A percentile compares a stretch with the other conserved stretches of the same genome.
These are phyloP conservation scores for Lordiphosa collinella DNA, from an alignment of 1,140 invertebrate species.

Conservation along the genomic window DNA sequence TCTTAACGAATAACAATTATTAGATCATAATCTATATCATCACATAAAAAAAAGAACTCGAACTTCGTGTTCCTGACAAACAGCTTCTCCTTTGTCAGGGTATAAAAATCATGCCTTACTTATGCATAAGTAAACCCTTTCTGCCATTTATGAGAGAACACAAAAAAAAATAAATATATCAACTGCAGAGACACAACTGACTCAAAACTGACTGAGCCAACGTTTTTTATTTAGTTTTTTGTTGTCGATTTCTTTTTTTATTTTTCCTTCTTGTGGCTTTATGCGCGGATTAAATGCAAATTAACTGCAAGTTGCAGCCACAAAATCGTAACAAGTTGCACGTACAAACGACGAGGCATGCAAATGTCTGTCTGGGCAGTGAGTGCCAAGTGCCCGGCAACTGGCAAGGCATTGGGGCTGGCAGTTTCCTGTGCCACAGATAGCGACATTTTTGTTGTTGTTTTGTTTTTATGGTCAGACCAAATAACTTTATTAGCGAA, in stretches of 20 bases:
- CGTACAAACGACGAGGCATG: slow-evolving; percentile 57
- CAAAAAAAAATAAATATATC: slow-evolving; percentile 30
- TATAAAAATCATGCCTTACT: slow-evolving; percentile 21
- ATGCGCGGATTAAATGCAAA: slow-evolving; percentile 70
- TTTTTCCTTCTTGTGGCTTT: slow-evolving; percentile 13
- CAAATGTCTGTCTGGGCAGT: slow-evolving; percentile 39
- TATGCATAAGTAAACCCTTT: slow-evolving; percentile 28
- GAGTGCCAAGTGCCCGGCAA: slow-evolving; percentile 25
- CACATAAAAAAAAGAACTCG: too few species aligned
- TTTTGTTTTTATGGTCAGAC: slow-evolving; percentile 52
- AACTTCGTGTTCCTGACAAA: too few species aligned
- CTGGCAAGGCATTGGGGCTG: slow-evolving; percentile 18
- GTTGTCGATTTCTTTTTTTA: slow-evolving; percentile 18
- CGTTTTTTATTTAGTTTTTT: slow-evolving; percentile 27
- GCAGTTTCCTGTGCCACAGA: slow-evolving; percentile 68
- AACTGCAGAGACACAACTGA: slow-evolving; percentile 39
- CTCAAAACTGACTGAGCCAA: slow-evolving; percentile 44
- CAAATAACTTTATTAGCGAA: slow-evolving; percentile 72
- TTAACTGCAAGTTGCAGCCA: slow-evolving; percentile 59
- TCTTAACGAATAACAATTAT: too few species aligned
- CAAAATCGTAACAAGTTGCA: slow-evolving; percentile 69
- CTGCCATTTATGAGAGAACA: slow-evolving; percentile 43
- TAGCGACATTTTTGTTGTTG: slow-evolving; percentile 64
- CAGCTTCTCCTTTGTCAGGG: background rate
- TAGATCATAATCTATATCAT: too few species aligned